These are phyloP conservation scores for Auanema sp. DNA, from an alignment of 2,888 invertebrate species.

Conservation along the genomic window DNA sequence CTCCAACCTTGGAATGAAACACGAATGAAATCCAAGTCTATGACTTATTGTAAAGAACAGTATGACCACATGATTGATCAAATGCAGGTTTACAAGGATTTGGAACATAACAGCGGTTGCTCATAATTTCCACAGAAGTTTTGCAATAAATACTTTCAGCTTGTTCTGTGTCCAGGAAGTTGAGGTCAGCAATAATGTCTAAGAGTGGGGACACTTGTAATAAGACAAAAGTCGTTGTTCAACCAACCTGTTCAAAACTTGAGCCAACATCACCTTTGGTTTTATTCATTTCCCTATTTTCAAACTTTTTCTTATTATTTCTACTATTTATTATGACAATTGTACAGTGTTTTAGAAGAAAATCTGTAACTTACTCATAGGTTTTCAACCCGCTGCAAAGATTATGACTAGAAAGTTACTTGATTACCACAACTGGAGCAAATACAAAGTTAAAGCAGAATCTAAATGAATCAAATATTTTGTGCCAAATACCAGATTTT, in stretches of 20 bases:
- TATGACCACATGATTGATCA: conserved; percentile 52
- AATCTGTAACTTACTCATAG: too few species aligned
- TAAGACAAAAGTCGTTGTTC: too few species aligned
- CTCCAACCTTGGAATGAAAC: conserved; percentile 39
- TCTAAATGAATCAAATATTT: conserved; percentile 53
- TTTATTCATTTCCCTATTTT: too few species aligned
- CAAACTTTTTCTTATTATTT: too few species aligned
- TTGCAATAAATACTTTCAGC: conserved; percentile 4
- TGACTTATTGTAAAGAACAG: conserved; percentile 50
- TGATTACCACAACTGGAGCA: conserved; percentile 47
- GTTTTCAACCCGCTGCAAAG: background rate
- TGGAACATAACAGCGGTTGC: conserved; percentile 42
- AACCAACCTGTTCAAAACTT: too few species aligned
- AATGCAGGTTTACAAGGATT: conserved; percentile 45
- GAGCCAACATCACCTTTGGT: too few species aligned
- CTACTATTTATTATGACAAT: too few species aligned
- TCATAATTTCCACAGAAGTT: background rate
- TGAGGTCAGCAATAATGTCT: conserved; percentile 4
- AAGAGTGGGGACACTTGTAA: too few species aligned
- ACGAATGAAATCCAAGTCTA: conserved; percentile 42
- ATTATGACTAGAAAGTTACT: conserved; percentile 7
- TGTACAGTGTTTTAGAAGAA: too few species aligned
- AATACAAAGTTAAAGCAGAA: conserved; percentile 59
- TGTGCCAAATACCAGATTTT: conserved; percentile 47
- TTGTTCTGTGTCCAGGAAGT: conserved; percentile 9